phyloP scores from a whole-genome alignment of 2,113 vertebrate genomes.

The Coturnix japonica region DNA sequence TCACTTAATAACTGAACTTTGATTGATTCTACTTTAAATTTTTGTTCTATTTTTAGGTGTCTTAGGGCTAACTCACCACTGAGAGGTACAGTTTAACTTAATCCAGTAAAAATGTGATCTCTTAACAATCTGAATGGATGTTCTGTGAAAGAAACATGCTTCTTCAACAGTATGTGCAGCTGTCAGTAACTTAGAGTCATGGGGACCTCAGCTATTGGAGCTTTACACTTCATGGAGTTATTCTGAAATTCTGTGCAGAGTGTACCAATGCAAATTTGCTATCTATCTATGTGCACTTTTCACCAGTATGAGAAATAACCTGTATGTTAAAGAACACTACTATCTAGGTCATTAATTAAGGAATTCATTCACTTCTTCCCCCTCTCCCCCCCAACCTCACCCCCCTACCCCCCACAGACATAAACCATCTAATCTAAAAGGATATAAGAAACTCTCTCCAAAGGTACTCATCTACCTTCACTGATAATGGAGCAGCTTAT shows the following conservation, averaged over 20 bases:
- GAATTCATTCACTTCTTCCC: neutral
- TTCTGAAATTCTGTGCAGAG: neutral
- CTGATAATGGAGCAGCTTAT: neutral
- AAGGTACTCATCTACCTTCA: neutral
- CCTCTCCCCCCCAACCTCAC: too few species aligned
- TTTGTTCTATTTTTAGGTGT: neutral
- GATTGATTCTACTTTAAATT: neutral
- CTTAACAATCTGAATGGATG: neutral
- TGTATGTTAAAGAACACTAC: neutral
- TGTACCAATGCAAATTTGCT: neutral
- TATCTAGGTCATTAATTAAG: slow-evolving; percentile 30
- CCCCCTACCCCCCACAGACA: neutral
- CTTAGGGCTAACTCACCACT: neutral
- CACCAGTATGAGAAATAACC: neutral
- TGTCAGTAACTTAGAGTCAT: neutral
- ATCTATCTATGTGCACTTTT: neutral
- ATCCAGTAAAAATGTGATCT: neutral
- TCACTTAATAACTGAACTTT: neutral
- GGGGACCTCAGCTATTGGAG: neutral
- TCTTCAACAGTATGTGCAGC: neutral
- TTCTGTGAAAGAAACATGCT: neutral
- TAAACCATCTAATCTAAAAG: neutral
- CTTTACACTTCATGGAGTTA: neutral
- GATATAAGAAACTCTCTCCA: neutral
- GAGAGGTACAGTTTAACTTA: slow-evolving; percentile 37